Base-by-base conservation (phyloP, 2,888 invertebrate genomes). In the Cyaniris semiargus region DNA sequence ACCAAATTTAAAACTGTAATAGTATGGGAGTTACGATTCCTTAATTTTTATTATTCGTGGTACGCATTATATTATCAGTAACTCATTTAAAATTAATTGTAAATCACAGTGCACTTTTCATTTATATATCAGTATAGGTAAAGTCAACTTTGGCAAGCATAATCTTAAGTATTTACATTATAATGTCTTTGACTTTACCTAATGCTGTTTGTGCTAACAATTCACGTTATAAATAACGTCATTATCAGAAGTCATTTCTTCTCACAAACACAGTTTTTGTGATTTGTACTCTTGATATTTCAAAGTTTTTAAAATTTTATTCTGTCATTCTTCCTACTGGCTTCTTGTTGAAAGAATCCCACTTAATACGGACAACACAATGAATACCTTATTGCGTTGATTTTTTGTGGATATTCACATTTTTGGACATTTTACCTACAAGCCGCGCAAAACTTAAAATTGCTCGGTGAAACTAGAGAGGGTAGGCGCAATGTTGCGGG, bases 121-220 rank as follows among this genome's bases (percentile, higher is more conserved):
- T 58, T 21, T 23, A 10, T 60, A 66, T 27, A 5, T 66, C 2
- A 4, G 66, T 66, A 27, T 15, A 66, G 66, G 27, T 66, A 31
- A 66, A 66, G 27, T 27, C 66, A 31, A 66, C 27, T 66, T 60
- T 10, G 3, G 10, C 10, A 10, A 23, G 13, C 23, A 44, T 44
- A 44, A 44, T 44, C 10, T 44, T 13, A 44, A 10, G 44, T 44
- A 44, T 38, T 38, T 38, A 38, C 38, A 38, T 56, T 18, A 23
- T 58, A 21, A 60, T 60, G 60, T 23, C 23, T 13, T 3, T 66
- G 66, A 60, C 66, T 66, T 66, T 66, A 27, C 27, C 66, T 66
- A 15, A 66, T 15, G 4, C 13, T 66, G 27, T 66, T 60, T 60
- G 66, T 66, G 66, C 66, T 66, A 66, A 66, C 66, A 66, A 66